These are phyloP conservation scores for Antheraea assamensis DNA, from an alignment of 2,888 invertebrate genomes.

Conservation along the genomic window DNA sequence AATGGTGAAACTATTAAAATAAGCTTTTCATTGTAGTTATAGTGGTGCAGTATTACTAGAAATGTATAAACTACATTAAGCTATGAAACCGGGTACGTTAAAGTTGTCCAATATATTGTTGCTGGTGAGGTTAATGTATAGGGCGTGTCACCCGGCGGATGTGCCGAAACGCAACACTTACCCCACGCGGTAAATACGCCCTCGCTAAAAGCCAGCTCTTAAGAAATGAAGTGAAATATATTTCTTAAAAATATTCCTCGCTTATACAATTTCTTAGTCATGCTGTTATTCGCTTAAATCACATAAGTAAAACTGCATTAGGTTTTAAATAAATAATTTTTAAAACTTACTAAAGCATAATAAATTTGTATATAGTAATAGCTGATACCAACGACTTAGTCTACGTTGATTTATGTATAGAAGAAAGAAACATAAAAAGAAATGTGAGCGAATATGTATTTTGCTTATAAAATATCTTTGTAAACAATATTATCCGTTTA, in stretches of 20 bases:
- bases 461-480: too few species aligned
- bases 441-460: too few species aligned
- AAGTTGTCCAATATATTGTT: conserved; percentile 11
- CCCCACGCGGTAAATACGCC: conserved; percentile 35
- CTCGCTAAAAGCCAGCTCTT: conserved; percentile 46
- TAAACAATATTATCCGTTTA: too few species aligned
- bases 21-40: background rate
- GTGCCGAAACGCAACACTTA: conserved; percentile 46
- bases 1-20: background rate
- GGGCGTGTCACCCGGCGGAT: conserved; percentile 53
- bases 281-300: background rate
- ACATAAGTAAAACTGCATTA: background rate
- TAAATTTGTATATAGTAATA: too few species aligned
- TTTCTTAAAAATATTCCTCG: conserved; percentile 19
- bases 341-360: too few species aligned
- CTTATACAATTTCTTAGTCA: conserved; percentile 3
- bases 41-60: background rate
- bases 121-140: conserved; percentile 42
- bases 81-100: conserved; percentile 13
- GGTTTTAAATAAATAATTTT: too few species aligned
- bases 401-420: too few species aligned
- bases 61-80: conserved; percentile 4
- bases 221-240: conserved; percentile 35
- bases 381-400: too few species aligned
- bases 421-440: too few species aligned